Evolutionary conservation across 2,797 vertebrate genomes (phyloP).

Genomic region (Typhlichthys subterraneus): DNA sequence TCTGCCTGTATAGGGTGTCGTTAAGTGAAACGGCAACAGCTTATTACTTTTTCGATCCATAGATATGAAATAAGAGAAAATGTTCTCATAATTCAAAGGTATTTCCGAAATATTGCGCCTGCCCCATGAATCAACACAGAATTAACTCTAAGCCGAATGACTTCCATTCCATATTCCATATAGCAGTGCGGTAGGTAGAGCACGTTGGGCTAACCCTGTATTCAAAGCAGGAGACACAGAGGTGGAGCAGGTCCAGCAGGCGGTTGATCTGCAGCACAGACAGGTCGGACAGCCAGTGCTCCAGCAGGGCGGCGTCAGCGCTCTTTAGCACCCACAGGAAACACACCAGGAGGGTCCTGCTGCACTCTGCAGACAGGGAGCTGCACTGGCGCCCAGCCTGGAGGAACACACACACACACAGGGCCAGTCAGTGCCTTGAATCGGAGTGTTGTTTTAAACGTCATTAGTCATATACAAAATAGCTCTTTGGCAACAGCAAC

Average conservation of each 20-base stretch:
- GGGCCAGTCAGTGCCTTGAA: slow-evolving; percentile 7
- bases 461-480: slow-evolving; percentile 29
- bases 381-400: slow-evolving; percentile 82
- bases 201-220: slow-evolving; percentile 59
- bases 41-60: not conserved
- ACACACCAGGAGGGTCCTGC: slow-evolving; percentile 86
- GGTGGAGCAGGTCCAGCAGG: slow-evolving; percentile 86
- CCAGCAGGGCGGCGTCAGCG: slow-evolving; percentile 81
- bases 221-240: slow-evolving; percentile 89
- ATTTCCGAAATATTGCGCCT: too few relatives aligned
- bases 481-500: slow-evolving; percentile 16
- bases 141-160: not conserved
- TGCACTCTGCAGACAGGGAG: slow-evolving; percentile 85
- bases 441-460: slow-evolving; percentile 10
- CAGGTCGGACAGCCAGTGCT: slow-evolving; percentile 87
- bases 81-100: too few relatives aligned
- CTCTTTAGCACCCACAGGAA: slow-evolving; percentile 95
- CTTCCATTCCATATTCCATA: not conserved
- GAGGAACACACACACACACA: slow-evolving; percentile 25
- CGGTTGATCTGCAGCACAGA: slow-evolving; percentile 86
- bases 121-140: too few relatives aligned
- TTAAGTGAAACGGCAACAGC: not conserved
- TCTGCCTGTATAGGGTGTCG: not conserved
- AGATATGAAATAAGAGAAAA: not conserved
- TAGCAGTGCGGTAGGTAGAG: not conserved